A percentile compares a stretch with the other conserved stretches of the same genome.
These are phyloP conservation scores for Cyanistes caeruleus DNA, from an alignment of 2,113 vertebrate species.

Conservation along the genomic window DNA sequence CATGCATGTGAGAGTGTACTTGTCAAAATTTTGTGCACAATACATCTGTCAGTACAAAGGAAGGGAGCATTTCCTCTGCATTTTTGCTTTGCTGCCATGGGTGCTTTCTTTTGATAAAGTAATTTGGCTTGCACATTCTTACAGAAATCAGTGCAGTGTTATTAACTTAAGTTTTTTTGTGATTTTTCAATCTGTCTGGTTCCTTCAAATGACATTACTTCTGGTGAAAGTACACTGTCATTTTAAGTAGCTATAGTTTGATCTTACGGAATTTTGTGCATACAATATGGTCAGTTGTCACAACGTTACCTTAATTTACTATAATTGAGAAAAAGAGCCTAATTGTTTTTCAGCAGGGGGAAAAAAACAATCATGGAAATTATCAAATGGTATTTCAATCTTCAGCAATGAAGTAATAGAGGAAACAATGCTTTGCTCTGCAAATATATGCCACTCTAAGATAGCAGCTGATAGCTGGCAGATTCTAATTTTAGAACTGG, in stretches of 20 bases:
- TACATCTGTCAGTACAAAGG: constrained; percentile 23
- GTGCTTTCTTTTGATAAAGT: not conserved
- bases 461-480: not conserved
- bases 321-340: not conserved
- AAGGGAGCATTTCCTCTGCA: not conserved
- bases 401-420: not conserved
- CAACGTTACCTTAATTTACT: not conserved
- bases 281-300: not conserved
- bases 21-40: constrained; percentile 29
- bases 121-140: not conserved
- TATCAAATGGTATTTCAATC: not conserved
- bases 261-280: not conserved
- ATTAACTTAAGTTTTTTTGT: not conserved
- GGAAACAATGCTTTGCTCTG: not conserved
- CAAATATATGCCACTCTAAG: not conserved
- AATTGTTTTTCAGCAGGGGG: not conserved
- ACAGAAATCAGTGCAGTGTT: not conserved
- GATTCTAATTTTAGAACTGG: not conserved
- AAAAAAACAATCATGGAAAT: not conserved
- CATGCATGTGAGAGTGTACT: constrained; percentile 13
- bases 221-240: not conserved
- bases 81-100: not conserved
- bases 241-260: not conserved
- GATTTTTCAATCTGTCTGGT: not conserved
- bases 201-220: not conserved